Evolutionary conservation across 2,888 invertebrate genomes (phyloP), one percentile per base, ranked within the genome.

Genomic region (Drosophila sordidapex): DNA sequence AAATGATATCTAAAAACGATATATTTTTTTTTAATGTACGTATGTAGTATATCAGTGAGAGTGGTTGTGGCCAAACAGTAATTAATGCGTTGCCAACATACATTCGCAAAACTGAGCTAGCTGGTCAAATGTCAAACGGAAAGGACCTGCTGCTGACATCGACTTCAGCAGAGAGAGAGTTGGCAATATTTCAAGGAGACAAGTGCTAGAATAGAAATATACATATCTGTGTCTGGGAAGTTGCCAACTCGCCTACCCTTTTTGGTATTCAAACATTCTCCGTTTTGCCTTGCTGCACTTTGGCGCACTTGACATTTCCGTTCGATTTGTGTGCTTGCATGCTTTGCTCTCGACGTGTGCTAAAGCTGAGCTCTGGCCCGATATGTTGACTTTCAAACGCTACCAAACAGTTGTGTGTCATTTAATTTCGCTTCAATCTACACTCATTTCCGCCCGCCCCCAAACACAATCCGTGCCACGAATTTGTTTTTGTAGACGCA

Each of bases 281-380:
- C 66, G 74, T 80, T 80, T 79, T 81, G 74, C 76, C 79, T 71
- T 89, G 48, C 80, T 81, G 81, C 87, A 82, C 85, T 82, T 81
- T 77, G 86, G 77, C 82, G 79, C 83, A 80, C 82, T 83, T 85
- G 84, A 89, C 89, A 90, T 90, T 90, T 87, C 86, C 89, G 82
- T 90, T 89, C 90, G 87, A 90, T 88, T 90, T 89, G 83, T 88
- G 85, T 90, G 91, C 82, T 78, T 80, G 81, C 72, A 49, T 70
- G 38, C 71, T 68, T 78, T 79, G 72, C 72, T 53, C 77, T 77
- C 63, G 70, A 72, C 75, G 43, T 70, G 74, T 65, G 57, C 53
- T 51, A 56, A 13, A 56, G 52, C 43, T 53, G 62, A 43, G 52
- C 21, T 48, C 13, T 60, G 27, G 10, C 27, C 29, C 43, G 36